Conservation (phyloP, 2,113 vertebrate genomes). For the Chloroceryle aenea region DNA sequence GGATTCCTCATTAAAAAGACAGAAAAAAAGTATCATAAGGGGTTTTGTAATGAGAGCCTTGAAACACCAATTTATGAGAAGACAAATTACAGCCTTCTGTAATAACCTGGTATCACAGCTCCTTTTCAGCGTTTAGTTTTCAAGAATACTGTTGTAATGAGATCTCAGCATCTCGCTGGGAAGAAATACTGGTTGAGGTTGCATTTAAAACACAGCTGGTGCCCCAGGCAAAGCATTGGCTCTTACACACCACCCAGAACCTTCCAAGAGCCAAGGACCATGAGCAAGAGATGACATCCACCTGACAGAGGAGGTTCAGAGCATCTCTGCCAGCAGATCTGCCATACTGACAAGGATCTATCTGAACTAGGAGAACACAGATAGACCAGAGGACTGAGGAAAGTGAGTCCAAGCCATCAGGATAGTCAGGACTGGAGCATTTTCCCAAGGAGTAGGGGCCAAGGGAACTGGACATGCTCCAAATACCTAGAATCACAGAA, state of each 20-base stretch:
- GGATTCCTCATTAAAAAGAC: background rate
- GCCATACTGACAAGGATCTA: background rate
- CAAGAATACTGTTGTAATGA: background rate
- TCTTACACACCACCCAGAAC: too few species aligned
- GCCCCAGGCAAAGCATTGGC: background rate
- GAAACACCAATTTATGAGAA: background rate
- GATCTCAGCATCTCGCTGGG: background rate
- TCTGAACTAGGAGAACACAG: background rate
- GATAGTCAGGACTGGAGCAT: background rate
- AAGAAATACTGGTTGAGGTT: background rate
- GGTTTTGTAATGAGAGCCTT: background rate
- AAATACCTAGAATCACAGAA: background rate
- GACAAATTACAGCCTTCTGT: background rate
- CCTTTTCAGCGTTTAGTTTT: background rate
- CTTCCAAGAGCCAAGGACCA: background rate
- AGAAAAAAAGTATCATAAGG: background rate
- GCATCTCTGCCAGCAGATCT: background rate
- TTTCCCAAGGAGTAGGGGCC: accelerated
- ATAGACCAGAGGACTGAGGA: background rate
- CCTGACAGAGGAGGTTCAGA: background rate
- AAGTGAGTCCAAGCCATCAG: accelerated
- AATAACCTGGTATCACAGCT: background rate
- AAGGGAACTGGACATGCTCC: background rate
- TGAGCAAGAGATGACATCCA: background rate
- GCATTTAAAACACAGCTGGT: background rate